Evolutionary conservation across 2,113 vertebrate species (phyloP).

Genomic region (Phainopepla nitens): DNA sequence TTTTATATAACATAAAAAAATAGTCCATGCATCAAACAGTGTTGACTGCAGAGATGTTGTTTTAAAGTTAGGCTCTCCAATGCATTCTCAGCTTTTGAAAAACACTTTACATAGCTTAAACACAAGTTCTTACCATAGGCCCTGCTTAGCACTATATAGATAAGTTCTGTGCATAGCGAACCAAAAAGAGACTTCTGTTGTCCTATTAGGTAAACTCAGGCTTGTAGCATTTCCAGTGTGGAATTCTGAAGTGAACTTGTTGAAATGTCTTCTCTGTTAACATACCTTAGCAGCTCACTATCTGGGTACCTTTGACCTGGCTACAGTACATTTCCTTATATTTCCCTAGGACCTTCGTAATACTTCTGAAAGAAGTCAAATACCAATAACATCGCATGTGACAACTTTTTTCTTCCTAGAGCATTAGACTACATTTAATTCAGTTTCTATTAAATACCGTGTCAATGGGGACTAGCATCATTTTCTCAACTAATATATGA

Average conservation of each 20-base stretch:
- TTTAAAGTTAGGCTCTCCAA: neutral
- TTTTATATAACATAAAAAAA: neutral
- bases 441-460: neutral
- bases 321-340: neutral
- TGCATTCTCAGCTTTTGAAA: neutral
- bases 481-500: neutral
- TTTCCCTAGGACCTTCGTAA: neutral
- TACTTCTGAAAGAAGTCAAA: neutral
- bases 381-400: neutral
- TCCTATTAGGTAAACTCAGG: neutral
- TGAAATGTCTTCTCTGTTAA: neutral
- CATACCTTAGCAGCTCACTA: neutral
- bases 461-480: accelerated
- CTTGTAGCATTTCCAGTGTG: neutral
- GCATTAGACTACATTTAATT: neutral
- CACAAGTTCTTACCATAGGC: neutral
- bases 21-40: neutral
- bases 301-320: neutral
- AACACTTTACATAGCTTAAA: neutral
- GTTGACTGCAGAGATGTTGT: neutral
- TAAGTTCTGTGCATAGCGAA: neutral
- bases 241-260: neutral
- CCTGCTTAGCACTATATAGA: neutral
- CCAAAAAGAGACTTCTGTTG: neutral
- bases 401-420: neutral